These are phyloP conservation scores for Oncorhynchus gorbuscha DNA, from an alignment of 2,113 vertebrate species.

Conservation along the genomic window DNA sequence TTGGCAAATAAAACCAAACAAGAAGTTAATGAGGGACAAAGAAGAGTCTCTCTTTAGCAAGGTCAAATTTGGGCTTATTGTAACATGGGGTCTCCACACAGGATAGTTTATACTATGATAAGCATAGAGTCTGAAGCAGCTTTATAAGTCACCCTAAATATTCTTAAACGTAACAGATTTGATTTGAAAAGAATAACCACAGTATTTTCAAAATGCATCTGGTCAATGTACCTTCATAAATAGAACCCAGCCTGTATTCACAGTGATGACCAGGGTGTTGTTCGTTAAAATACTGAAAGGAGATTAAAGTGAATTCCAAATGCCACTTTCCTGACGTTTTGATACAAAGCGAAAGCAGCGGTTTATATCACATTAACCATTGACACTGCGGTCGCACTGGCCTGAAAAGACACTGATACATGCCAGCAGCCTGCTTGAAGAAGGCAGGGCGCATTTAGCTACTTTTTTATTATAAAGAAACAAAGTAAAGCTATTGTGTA, in stretches of 20 bases:
- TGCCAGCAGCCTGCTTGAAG: conserved; percentile 60
- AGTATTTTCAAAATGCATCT: conserved; percentile 66
- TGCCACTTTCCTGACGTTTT: conserved; percentile 62
- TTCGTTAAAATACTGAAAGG: conserved; percentile 77
- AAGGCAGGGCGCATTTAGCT: conserved; percentile 59
- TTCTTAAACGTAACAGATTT: conserved; percentile 56
- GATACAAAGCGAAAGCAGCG: conserved; percentile 77
- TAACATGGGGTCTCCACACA: conserved; percentile 55
- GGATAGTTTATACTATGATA: conserved; percentile 62
- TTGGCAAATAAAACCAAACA: conserved; percentile 79
- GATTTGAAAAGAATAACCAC: conserved; percentile 58
- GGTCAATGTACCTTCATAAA: conserved; percentile 84
- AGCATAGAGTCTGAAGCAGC: conserved; percentile 72
- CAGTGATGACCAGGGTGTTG: conserved; percentile 78
- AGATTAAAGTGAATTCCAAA: conserved; percentile 76
- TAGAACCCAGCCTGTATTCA: conserved; percentile 76
- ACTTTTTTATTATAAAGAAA: conserved; percentile 44
- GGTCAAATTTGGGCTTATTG: conserved; percentile 29
- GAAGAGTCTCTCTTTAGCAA: conserved; percentile 25
- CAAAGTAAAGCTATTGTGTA: conserved; percentile 81
- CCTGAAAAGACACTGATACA: conserved; percentile 57
- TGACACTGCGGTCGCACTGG: conserved; percentile 64
- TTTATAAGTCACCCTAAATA: conserved; percentile 67
- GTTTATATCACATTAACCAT: conserved; percentile 69
- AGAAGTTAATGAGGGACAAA: conserved; percentile 39